These are phyloP conservation scores for Cyprinella venusta DNA, from an alignment of 2,797 vertebrate genomes.

Conservation along the genomic window DNA sequence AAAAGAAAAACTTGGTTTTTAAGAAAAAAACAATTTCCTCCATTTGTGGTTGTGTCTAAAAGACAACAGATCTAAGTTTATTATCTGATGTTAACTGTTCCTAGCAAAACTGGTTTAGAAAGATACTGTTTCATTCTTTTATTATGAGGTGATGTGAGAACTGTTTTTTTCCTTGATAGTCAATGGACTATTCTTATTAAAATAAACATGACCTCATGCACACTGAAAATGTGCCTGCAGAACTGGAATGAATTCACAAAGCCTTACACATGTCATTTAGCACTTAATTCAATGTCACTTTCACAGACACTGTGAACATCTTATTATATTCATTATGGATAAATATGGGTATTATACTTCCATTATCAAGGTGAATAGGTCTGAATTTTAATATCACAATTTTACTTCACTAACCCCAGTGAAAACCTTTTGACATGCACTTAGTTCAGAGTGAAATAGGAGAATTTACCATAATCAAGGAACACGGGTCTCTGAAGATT, in stretches of 20 bases:
- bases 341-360: background rate
- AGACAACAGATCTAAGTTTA: background rate
- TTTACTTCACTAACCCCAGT: background rate
- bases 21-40: background rate
- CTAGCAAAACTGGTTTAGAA: background rate
- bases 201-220: too few relatives aligned
- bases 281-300: background rate
- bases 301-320: background rate
- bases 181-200: background rate
- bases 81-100: background rate
- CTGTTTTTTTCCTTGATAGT: background rate
- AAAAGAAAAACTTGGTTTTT: background rate
- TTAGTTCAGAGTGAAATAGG: background rate
- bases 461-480: conserved; percentile 47
- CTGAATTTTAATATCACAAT: background rate
- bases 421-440: background rate
- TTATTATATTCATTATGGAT: background rate
- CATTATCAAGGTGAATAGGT: background rate
- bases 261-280: too few relatives aligned
- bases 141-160: background rate
- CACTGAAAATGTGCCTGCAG: background rate
- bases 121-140: background rate
- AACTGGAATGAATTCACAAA: background rate
- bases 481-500: conserved; percentile 47
- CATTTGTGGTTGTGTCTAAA: background rate